Conservation (phyloP, 2,888 invertebrate species). For the Ctena decussata region DNA sequence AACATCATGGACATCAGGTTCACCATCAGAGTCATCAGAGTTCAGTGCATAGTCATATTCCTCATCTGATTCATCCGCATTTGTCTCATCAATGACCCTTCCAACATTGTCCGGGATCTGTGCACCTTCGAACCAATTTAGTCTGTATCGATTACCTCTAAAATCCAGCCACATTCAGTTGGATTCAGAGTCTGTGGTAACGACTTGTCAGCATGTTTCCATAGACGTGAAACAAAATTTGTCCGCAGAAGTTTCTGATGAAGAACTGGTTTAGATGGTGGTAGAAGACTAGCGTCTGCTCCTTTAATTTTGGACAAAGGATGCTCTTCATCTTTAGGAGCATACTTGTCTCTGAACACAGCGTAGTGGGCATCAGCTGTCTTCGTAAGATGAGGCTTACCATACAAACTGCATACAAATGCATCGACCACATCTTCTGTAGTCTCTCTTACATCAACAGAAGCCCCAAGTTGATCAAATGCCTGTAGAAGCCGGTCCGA, state of each 20-base stretch:
- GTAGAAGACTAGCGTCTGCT: constrained; percentile 5
- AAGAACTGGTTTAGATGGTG: constrained; percentile 8
- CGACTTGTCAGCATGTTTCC: not conserved
- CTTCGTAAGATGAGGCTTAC: not conserved
- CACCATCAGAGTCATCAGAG: not conserved
- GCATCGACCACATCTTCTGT: not conserved
- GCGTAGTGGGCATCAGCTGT: not conserved
- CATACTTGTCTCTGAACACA: constrained; percentile 1
- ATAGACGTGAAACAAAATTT: constrained; percentile 2
- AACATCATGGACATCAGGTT: not conserved
- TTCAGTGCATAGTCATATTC: not conserved
- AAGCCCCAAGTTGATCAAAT: not conserved
- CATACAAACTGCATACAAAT: constrained; percentile 13
- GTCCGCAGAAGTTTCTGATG: not conserved
- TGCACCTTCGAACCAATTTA: constrained; percentile 14
- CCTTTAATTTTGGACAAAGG: not conserved
- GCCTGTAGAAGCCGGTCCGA: not conserved
- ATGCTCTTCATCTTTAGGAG: not conserved
- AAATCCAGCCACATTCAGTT: constrained; percentile 3
- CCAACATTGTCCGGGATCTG: not conserved
- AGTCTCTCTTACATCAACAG: not conserved
- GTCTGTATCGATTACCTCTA: not conserved
- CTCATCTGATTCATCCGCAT: not conserved
- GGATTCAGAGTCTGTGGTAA: not conserved
- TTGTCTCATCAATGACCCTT: not conserved